Conservation (phyloP, 2,888 invertebrate species). For the Mantis religiosa region DNA sequence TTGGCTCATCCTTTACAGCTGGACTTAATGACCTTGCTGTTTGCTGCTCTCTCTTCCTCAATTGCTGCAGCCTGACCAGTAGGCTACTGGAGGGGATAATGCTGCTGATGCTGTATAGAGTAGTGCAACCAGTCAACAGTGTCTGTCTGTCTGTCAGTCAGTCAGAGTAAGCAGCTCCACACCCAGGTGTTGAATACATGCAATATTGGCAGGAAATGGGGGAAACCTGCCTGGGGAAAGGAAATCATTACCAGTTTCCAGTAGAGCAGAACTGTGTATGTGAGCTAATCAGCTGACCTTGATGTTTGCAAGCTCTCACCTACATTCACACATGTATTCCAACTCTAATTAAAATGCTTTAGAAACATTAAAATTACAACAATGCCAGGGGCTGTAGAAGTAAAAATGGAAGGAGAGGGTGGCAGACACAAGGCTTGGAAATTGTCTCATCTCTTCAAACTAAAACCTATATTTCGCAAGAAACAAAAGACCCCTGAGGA, state of each 20-base stretch:
- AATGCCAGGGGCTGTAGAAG: background rate
- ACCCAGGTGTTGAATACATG: too few relatives aligned
- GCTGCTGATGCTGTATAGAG: background rate
- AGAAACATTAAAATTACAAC: background rate
- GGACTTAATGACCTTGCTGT: background rate
- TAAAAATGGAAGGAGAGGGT: background rate
- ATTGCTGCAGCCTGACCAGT: background rate
- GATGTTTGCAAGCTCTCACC: background rate
- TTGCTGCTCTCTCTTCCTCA: background rate
- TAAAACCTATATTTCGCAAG: background rate
- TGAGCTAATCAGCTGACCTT: background rate
- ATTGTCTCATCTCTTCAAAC: background rate
- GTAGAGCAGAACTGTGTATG: background rate
- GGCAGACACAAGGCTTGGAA: background rate
- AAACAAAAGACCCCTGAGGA: constrained; percentile 25
- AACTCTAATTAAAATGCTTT: background rate
- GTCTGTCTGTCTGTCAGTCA: too few relatives aligned
- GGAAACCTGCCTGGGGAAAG: background rate
- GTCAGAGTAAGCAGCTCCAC: too few relatives aligned
- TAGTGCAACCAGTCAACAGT: background rate
- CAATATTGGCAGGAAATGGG: background rate
- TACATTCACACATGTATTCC: background rate
- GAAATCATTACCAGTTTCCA: background rate
- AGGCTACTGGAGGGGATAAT: background rate
- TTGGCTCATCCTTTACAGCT: background rate